Evolutionary conservation across 2,113 vertebrate genomes (phyloP).

Genomic region (Scatophagus argus): DNA sequence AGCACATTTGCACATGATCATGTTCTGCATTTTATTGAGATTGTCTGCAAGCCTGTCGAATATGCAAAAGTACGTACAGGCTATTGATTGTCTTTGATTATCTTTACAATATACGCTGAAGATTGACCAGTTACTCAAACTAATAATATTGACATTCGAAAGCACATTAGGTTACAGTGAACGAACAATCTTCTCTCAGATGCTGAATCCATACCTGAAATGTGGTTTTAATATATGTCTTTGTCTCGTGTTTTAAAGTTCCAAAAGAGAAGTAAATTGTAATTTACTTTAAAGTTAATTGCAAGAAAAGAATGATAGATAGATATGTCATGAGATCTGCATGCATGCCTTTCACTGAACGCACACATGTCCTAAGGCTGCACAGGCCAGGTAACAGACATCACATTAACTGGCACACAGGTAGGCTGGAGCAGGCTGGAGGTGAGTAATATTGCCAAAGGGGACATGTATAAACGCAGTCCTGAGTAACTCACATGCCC

Average conservation of each 20-base stretch:
- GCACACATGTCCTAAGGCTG: neutral
- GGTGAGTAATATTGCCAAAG: slow-evolving; percentile 41
- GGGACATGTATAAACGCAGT: slow-evolving; percentile 29
- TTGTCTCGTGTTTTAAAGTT: neutral
- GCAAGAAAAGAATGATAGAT: too few relatives aligned
- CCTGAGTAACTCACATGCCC: slow-evolving; percentile 56
- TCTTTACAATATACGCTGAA: neutral
- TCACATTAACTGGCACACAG: slow-evolving; percentile 3
- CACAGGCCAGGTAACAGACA: too few relatives aligned
- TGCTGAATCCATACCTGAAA: neutral
- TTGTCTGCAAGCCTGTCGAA: neutral
- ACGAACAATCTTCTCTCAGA: neutral
- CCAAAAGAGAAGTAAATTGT: neutral
- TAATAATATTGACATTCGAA: neutral
- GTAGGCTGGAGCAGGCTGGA: slow-evolving; percentile 14
- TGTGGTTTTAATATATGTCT: neutral
- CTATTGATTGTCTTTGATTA: neutral
- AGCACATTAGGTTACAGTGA: neutral
- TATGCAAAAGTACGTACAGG: neutral
- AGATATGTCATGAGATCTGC: neutral
- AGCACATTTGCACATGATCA: neutral
- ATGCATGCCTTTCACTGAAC: neutral
- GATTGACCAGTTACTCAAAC: neutral
- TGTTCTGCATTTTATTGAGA: neutral
- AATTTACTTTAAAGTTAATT: too few relatives aligned